phyloP scores from a whole-genome alignment of 1,140 invertebrate genomes.

The Galendromus occidentalis region DNA sequence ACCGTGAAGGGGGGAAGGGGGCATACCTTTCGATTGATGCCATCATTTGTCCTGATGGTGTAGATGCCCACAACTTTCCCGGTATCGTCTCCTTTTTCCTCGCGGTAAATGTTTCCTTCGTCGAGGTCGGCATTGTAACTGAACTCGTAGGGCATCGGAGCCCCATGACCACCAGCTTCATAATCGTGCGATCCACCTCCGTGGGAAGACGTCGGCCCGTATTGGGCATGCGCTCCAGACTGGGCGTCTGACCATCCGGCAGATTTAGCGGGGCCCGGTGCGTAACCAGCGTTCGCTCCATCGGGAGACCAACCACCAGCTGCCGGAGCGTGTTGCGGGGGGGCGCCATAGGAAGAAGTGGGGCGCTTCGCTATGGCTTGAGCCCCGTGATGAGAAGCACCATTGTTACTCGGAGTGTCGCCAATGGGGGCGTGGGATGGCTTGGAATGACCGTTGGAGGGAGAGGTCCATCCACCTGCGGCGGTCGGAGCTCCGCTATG shows the following conservation, averaged over 20 bases:
- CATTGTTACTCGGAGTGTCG: background rate
- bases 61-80: background rate
- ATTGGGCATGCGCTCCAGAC: too few species aligned
- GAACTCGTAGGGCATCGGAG: conserved; percentile 1
- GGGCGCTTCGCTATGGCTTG: background rate
- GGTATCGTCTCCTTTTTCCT: background rate
- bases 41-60: background rate
- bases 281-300: background rate
- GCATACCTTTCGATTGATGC: background rate
- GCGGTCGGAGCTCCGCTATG: background rate
- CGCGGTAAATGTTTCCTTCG: background rate
- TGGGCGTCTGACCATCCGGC: too few species aligned
- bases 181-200: background rate
- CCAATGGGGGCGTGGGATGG: background rate
- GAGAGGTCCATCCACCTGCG: background rate
- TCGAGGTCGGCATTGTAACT: background rate
- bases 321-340: background rate
- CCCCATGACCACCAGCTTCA: background rate
- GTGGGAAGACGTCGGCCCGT: too few species aligned
- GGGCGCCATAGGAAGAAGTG: background rate
- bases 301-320: background rate
- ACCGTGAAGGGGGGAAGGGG: background rate
- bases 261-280: background rate
- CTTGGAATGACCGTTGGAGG: background rate
- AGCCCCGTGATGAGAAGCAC: background rate